Base-by-base conservation (phyloP, 2,797 vertebrate species). In the Decapterus maruadsi region DNA sequence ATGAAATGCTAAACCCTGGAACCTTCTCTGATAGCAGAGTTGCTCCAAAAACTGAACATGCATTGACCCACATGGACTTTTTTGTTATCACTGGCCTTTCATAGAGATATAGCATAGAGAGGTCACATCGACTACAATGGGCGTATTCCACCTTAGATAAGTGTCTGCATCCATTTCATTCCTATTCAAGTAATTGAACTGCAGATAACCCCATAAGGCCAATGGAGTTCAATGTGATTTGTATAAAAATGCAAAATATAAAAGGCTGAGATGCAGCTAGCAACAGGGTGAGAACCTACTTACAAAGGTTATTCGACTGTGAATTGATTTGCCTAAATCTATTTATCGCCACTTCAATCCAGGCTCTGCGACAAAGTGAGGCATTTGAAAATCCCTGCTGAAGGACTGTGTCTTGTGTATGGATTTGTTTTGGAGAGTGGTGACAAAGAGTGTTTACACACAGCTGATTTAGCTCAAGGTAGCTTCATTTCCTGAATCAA, bases 401-500 rank as follows among this genome's bases (percentile, higher is more conserved):
- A 87, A 84, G 74, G 68, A 64, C 73, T 11, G 38, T 17, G 57
- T 56, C 80, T 50, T 59, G 74, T 67, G 1, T 69, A 36, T 58
- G 82, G 90, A 91, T 92, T 87, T 85, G 78, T 88, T 77, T 84
- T 63, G 80, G 61, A 80, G 79, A 26, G 82, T 55, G 12, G 78
- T 45, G n/a, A 80, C 69, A 76, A 69, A 83, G 72, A 76, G 64
- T 61, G 68, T 89, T 83, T 77, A 72, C 84, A 82, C 78, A 80
- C 80, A 63, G 34, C 58, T 45, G 84, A 46, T 86, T 82, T 81
- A 50, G 69, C 86, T 88, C 72, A 76, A 86, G 83, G 84, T 89
- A 48, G 68, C 85, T 92, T 85, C 78, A 93, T 92, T 91, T 91
- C 83, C 78, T 20, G 82, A 91, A 80, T 77, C 90, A 88, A 53